Percentiles rank a stretch among this genome's conserved stretches.
These are phyloP conservation scores for Ictidomys tridecemlineatus DNA, from an alignment of 2,113 vertebrate species.

Conservation along the genomic window DNA sequence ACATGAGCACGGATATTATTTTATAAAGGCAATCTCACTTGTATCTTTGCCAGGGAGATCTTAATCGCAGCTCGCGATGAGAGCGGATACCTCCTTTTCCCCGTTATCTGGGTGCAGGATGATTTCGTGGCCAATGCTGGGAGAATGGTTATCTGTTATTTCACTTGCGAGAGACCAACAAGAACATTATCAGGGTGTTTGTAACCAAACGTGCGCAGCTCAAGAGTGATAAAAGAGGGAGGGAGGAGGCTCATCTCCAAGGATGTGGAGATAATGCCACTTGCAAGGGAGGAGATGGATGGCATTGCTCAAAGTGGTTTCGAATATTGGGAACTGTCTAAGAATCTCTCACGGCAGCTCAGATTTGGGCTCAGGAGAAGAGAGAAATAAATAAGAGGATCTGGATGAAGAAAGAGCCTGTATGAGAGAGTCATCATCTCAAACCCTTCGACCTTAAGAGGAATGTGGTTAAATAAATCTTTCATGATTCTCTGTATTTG, in stretches of 20 bases:
- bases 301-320: conserved; percentile 83
- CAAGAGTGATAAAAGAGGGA: conserved; percentile 85
- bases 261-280: conserved; percentile 86
- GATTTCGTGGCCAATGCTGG: conserved; percentile 78
- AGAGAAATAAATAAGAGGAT: conserved; percentile 71
- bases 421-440: conserved; percentile 74
- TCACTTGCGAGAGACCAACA: conserved; percentile 84
- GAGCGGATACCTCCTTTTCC: conserved; percentile 74
- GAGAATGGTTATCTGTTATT: conserved; percentile 87
- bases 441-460: conserved; percentile 79
- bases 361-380: conserved; percentile 79
- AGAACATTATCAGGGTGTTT: conserved; percentile 85
- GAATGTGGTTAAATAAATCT: conserved; percentile 82
- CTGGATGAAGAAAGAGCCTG: conserved; percentile 46
- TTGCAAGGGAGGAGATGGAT: conserved; percentile 84
- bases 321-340: conserved; percentile 82
- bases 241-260: conserved; percentile 84
- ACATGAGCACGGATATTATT: conserved; percentile 84
- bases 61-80: conserved; percentile 77
- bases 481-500: conserved; percentile 68
- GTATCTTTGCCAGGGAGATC: conserved; percentile 86
- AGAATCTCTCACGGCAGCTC: conserved; percentile 73
- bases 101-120: conserved; percentile 83
- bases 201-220: conserved; percentile 83
- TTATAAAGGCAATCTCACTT: conserved; percentile 86